Conservation (phyloP, 2,797 vertebrate species). For the Enteromius thamalakanensis region DNA sequence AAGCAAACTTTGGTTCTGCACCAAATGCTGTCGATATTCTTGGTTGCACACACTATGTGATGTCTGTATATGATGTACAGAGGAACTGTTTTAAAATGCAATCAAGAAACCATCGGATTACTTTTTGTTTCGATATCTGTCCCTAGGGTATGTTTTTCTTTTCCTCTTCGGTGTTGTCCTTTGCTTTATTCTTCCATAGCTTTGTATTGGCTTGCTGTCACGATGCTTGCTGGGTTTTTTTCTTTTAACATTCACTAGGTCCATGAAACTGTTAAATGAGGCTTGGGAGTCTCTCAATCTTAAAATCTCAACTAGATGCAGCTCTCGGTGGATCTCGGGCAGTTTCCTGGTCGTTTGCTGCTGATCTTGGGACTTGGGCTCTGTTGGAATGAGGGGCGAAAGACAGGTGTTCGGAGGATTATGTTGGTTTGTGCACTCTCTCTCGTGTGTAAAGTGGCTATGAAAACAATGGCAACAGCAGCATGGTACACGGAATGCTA, state of each 20-base stretch:
- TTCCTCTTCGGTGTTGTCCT: background rate
- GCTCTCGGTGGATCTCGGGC: background rate
- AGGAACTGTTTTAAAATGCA: conserved; percentile 60
- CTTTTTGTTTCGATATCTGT: conserved; percentile 33
- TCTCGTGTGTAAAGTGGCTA: conserved; percentile 21
- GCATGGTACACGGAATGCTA: conserved; percentile 24
- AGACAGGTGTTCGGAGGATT: conserved; percentile 20
- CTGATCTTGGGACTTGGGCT: conserved; percentile 4
- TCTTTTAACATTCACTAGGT: conserved; percentile 3
- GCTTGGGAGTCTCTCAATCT: background rate
- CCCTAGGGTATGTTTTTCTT: background rate
- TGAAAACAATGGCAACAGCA: background rate
- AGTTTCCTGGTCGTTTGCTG: background rate
- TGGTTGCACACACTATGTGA: conserved; percentile 57
- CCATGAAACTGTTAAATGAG: conserved; percentile 1
- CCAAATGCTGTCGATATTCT: conserved; percentile 50
- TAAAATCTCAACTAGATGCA: conserved; percentile 1
- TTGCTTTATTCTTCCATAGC: conserved; percentile 3
- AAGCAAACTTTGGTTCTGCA: conserved; percentile 43
- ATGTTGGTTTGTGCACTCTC: conserved; percentile 14
- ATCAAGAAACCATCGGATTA: conserved; percentile 49
- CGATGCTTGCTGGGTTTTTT: conserved; percentile 6
- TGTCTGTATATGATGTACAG: conserved; percentile 66
- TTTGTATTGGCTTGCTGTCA: conserved; percentile 20
- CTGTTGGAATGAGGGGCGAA: background rate